Evolutionary conservation across 2,888 invertebrate genomes (phyloP), one percentile per base, ranked within the genome.

Genomic region (Myathropa florea): DNA sequence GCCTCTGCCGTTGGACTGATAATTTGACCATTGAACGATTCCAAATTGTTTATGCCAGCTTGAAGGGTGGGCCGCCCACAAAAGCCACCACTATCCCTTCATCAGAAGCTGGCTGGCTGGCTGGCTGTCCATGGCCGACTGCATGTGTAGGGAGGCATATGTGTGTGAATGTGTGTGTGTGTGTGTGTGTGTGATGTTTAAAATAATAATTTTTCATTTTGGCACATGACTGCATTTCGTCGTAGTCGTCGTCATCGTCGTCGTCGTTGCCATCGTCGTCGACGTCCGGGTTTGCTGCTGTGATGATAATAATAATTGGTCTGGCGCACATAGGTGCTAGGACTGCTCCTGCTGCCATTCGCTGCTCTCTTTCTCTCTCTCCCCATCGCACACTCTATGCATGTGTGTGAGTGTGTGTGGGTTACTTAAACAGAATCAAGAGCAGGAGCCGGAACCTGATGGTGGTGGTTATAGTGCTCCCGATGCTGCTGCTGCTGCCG

Each of bases 131-230:
- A 46, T 46, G 46, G 18, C 9, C 33, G 33, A 9, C n/a, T n/a
- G n/a, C n/a, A n/a, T n/a, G n/a, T n/a, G n/a, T n/a, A n/a, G n/a
- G n/a, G n/a, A n/a, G n/a, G n/a, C n/a, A n/a, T n/a, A n/a, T n/a
- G 23, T 28, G 71, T 72, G 55, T 23, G 12, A 23, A 3, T 57
- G 9, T 26, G 10, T 24, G 3, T 59, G 14, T 14, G 14, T 6
- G 30, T 72, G 68, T 61, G 70, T 71, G 61, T 71, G 39, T 83
- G 86, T 78, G 78, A 85, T 78, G 86, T 83, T 83, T 87, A 87
- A 87, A 87, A 87, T 83, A 87, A 87, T 83, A 87, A 87, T 87
- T 87, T 87, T 87, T 87, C 87, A 87, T 87, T 87, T 87, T 87
- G 87, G 87, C 87, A 87, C 87, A 87, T 87, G 87, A 83, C 87